These are phyloP conservation scores for Gasteruption jaculator DNA, from an alignment of 2,888 invertebrate genomes.

Conservation along the genomic window DNA sequence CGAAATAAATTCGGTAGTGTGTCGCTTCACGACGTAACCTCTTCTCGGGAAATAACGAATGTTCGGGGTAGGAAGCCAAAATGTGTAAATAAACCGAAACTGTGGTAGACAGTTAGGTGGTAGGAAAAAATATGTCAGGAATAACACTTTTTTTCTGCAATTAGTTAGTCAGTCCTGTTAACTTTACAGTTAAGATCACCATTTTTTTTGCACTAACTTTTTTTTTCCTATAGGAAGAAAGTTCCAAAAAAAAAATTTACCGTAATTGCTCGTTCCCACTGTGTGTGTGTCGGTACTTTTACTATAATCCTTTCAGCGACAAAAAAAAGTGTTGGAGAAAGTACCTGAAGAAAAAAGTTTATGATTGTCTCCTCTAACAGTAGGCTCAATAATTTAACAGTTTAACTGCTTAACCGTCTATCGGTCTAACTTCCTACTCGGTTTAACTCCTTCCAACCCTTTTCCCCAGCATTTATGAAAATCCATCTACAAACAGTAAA, in stretches of 20 bases:
- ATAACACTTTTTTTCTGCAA: too few species aligned
- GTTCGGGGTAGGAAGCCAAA: too few species aligned
- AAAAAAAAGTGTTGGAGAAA: conserved; percentile 20
- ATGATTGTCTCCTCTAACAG: too few species aligned
- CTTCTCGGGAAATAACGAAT: too few species aligned
- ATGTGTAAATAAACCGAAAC: too few species aligned
- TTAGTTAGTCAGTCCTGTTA: conserved; percentile 27
- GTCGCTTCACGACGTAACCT: too few species aligned
- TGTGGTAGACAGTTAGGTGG: too few species aligned
- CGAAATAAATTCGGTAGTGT: too few species aligned
- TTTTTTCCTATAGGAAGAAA: conserved; percentile 17
- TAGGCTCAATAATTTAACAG: too few species aligned
- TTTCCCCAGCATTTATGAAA: not conserved
- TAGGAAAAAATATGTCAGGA: conserved; percentile 26
- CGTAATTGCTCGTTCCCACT: conserved; percentile 21
- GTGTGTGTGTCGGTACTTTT: conserved; percentile 10
- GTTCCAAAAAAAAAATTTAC: conserved; percentile 13
- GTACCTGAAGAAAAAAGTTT: conserved; percentile 18
- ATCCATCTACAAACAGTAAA: conserved; percentile 26
- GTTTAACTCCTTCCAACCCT: too few species aligned
- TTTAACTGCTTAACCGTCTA: too few species aligned
- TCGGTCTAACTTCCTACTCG: too few species aligned
- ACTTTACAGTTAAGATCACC: conserved; percentile 35
- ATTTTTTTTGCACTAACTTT: conserved; percentile 28
- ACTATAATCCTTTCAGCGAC: conserved; percentile 11